Conservation (phyloP, 2,113 vertebrate species). For the Engraulis encrasicolus region DNA sequence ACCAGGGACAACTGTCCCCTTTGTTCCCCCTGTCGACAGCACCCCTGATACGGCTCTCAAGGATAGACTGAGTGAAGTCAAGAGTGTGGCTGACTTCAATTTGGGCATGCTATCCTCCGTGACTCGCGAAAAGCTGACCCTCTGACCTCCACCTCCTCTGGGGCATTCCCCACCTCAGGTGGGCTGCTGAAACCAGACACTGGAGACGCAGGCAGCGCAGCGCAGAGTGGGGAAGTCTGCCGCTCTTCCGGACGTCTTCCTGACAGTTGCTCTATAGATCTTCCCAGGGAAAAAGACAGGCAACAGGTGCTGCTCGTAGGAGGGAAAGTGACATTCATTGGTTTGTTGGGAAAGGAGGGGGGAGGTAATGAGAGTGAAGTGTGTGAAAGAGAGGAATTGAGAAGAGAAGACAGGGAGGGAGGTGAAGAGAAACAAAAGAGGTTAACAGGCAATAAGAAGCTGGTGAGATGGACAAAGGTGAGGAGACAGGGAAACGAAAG, state of each 20-base stretch:
- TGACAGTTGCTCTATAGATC: conserved; percentile 38
- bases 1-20: no score
- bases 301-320: conserved; percentile 45
- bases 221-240: no score
- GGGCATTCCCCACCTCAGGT: conserved; percentile 28
- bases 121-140: conserved; percentile 34
- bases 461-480: neutral
- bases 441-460: conserved; percentile 19
- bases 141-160: conserved; percentile 31
- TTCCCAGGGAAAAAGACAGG: conserved; percentile 25
- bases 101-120: conserved; percentile 2
- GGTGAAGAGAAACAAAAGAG: conserved; percentile 9
- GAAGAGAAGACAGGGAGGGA: no score
- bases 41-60: no score
- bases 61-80: neutral
- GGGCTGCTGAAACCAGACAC: conserved; percentile 44
- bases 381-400: neutral
- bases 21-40: no score
- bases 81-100: neutral
- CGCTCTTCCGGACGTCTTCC: conserved; percentile 34
- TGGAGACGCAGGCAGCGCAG: neutral
- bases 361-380: neutral
- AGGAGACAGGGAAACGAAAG: neutral
- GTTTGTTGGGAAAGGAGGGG: no score
- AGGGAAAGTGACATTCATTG: neutral